Conservation (phyloP, 2,113 vertebrate genomes). For the Charadrius vociferus region DNA sequence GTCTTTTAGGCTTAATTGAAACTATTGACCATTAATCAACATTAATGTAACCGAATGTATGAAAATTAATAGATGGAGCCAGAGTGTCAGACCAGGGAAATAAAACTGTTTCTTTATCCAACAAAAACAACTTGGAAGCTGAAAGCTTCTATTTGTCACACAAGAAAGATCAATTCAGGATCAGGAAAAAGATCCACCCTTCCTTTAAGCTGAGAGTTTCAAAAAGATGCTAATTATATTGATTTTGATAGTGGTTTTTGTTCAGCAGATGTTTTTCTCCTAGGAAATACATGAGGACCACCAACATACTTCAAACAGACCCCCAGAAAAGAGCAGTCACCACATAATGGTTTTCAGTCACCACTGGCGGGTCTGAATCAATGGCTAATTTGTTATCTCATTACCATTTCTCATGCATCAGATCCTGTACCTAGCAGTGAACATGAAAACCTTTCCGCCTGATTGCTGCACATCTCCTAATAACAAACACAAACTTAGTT, state of each 20-base stretch:
- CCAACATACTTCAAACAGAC: constrained; percentile 51
- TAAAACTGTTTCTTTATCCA: neutral
- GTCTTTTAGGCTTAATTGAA: neutral
- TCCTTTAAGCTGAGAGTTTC: neutral
- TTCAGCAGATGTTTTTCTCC: constrained; percentile 47
- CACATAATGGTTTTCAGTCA: constrained; percentile 41
- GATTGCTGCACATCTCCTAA: neutral
- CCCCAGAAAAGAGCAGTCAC: neutral
- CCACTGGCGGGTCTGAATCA: constrained; percentile 5
- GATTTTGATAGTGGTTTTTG: constrained; percentile 29
- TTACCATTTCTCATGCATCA: constrained; percentile 17
- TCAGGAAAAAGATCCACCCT: constrained; percentile 1
- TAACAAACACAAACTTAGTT: neutral
- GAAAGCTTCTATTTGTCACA: neutral
- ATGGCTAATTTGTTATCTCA: constrained; percentile 32
- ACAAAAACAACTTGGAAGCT: neutral
- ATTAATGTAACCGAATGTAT: neutral
- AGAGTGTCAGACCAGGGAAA: neutral
- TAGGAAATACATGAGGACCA: constrained; percentile 32
- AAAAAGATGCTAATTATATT: constrained; percentile 30
- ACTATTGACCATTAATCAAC: neutral
- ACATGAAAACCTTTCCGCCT: neutral
- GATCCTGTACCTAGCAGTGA: neutral
- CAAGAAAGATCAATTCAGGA: neutral
- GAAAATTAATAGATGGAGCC: neutral